Percentiles rank a stretch among this genome's conserved stretches.
phyloP scores from a whole-genome alignment of 2,797 vertebrate genomes.

The Numenius phaeopus region DNA sequence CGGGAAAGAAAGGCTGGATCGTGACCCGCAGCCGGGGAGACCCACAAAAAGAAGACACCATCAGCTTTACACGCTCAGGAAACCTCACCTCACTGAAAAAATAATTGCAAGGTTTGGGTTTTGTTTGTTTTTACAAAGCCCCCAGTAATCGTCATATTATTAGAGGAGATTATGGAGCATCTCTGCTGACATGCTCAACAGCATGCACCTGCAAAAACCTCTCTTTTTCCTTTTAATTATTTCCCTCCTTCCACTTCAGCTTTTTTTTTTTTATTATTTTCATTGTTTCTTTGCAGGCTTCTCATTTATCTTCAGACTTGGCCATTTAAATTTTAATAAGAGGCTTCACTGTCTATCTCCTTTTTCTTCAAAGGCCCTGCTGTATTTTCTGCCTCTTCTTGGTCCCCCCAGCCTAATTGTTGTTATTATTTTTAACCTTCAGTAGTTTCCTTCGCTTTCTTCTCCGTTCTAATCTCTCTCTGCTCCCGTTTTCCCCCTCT shows the following conservation, averaged over 20 bases:
- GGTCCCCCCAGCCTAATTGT: not conserved
- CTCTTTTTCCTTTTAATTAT: conserved; percentile 45
- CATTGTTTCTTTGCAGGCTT: conserved; percentile 14
- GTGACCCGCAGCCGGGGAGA: not conserved
- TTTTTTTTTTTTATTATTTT: not conserved
- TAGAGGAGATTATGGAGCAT: conserved; percentile 16
- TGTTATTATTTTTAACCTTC: conserved; percentile 55
- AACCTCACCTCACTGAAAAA: not conserved
- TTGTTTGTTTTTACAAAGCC: conserved; percentile 11
- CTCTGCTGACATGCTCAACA: conserved; percentile 10
- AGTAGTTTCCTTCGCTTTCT: conserved; percentile 27
- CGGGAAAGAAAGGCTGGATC: not conserved
- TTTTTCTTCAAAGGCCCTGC: conserved; percentile 43
- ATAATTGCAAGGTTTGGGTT: conserved; percentile 1
- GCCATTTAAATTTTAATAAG: conserved; percentile 53
- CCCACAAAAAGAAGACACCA: not conserved
- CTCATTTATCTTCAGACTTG: conserved; percentile 47
- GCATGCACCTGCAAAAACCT: not conserved
- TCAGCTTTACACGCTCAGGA: not conserved
- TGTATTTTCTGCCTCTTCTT: conserved; percentile 36
- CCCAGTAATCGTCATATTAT: not conserved
- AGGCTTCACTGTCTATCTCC: conserved; percentile 34
- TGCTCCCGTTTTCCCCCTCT: not conserved
- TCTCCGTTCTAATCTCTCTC: not conserved
- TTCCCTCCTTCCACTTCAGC: not conserved